Conservation (phyloP, 2,113 vertebrate genomes). For the Pomatostomus ruficeps region DNA sequence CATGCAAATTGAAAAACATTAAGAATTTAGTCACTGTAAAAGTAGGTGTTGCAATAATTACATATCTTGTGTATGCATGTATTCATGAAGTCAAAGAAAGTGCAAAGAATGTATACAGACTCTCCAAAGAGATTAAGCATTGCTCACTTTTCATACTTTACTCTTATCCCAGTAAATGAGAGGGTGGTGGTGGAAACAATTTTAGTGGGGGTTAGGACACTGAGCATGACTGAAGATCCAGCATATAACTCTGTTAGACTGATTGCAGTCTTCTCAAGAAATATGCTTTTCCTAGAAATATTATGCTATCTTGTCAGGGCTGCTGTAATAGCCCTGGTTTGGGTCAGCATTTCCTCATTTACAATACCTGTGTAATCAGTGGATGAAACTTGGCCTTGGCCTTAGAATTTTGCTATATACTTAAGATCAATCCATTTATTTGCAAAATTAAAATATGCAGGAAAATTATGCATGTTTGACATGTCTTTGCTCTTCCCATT, state of each 20-base stretch:
- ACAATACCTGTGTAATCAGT: neutral
- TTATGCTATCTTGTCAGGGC: neutral
- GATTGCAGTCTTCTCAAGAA: constrained; percentile 15
- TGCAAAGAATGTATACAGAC: neutral
- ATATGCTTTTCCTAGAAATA: constrained; percentile 22
- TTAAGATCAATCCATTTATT: neutral
- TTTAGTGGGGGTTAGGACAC: neutral
- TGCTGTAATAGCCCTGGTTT: neutral
- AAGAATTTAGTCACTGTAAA: neutral
- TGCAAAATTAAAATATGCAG: neutral
- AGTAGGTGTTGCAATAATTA: neutral
- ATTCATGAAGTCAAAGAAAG: neutral
- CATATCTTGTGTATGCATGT: neutral
- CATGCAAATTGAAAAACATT: neutral
- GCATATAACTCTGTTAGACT: neutral
- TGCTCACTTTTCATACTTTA: neutral
- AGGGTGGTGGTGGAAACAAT: neutral
- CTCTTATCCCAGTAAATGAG: neutral
- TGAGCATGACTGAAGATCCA: neutral
- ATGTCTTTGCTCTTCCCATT: neutral
- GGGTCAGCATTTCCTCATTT: neutral
- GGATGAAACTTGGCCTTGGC: neutral
- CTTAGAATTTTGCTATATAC: neutral
- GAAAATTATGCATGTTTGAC: neutral
- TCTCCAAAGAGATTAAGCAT: neutral